A percentile compares a stretch with the other conserved stretches of the same genome.
Conservation (phyloP, 2,797 vertebrate genomes). For the Myripristis jacobus region DNA sequence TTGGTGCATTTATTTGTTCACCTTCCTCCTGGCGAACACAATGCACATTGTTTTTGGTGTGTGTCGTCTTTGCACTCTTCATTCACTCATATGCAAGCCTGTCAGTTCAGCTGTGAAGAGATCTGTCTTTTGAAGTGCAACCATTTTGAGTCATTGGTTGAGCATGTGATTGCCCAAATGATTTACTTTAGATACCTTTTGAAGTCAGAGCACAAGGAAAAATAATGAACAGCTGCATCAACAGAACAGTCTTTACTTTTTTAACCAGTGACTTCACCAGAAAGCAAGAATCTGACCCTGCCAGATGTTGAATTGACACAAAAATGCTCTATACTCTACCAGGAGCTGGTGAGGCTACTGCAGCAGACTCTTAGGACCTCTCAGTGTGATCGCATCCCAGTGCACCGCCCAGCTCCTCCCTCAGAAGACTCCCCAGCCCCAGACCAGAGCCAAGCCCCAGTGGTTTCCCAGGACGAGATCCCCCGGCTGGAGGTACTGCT, state of each 20-base stretch:
- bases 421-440: constrained; percentile 57
- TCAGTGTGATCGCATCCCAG: constrained; percentile 86
- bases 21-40: not conserved
- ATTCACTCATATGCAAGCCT: not conserved
- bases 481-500: constrained; percentile 79
- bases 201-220: no score
- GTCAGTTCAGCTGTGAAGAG: not conserved
- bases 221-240: no score
- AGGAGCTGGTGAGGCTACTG: constrained; percentile 96
- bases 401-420: constrained; percentile 65
- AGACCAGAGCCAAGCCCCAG: constrained; percentile 28
- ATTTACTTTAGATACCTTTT: no score
- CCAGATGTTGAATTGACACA: constrained; percentile 11
- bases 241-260: not conserved
- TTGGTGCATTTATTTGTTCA: not conserved
- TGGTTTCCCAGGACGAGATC: constrained; percentile 46
- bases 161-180: not conserved
- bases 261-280: not conserved
- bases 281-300: not conserved
- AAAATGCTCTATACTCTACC: constrained; percentile 5
- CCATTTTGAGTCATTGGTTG: not conserved
- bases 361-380: constrained; percentile 95
- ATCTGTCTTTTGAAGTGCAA: not conserved
- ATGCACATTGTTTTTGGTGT: not conserved
- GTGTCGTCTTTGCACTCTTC: not conserved